Percentiles rank a stretch among this genome's conserved stretches.
These are phyloP conservation scores for Tragopan temminckii DNA, from an alignment of 2,797 vertebrate genomes.

Conservation along the genomic window DNA sequence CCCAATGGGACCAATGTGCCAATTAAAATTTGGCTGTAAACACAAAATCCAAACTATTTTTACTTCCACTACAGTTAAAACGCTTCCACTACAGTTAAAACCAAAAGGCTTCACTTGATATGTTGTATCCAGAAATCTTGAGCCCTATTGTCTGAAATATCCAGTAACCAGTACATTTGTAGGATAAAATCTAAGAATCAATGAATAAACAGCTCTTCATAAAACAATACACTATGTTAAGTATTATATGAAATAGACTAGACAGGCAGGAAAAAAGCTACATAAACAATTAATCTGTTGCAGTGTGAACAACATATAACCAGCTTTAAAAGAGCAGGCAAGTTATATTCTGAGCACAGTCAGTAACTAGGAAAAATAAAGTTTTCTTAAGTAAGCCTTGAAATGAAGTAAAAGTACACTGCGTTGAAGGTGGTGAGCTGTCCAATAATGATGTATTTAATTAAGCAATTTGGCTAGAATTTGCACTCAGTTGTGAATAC, in stretches of 20 bases:
- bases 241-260: constrained; percentile 21
- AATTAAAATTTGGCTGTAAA: background rate
- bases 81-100: background rate
- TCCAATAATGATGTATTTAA: constrained; percentile 78
- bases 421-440: constrained; percentile 51
- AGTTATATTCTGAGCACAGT: constrained; percentile 38
- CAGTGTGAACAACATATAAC: constrained; percentile 14
- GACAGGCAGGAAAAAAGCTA: constrained; percentile 5
- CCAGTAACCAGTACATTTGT: background rate
- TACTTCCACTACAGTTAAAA: background rate
- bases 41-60: background rate
- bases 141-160: background rate
- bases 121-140: background rate
- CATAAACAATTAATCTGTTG: background rate
- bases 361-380: constrained; percentile 15
- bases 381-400: constrained; percentile 56
- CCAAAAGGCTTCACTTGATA: background rate
- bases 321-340: constrained; percentile 29
- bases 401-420: constrained; percentile 66
- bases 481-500: constrained; percentile 75
- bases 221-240: background rate
- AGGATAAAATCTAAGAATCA: background rate
- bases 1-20: background rate
- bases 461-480: constrained; percentile 72
- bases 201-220: background rate